phyloP scores from a whole-genome alignment of 1,140 invertebrate genomes.

The Zaprionus ornatus region DNA sequence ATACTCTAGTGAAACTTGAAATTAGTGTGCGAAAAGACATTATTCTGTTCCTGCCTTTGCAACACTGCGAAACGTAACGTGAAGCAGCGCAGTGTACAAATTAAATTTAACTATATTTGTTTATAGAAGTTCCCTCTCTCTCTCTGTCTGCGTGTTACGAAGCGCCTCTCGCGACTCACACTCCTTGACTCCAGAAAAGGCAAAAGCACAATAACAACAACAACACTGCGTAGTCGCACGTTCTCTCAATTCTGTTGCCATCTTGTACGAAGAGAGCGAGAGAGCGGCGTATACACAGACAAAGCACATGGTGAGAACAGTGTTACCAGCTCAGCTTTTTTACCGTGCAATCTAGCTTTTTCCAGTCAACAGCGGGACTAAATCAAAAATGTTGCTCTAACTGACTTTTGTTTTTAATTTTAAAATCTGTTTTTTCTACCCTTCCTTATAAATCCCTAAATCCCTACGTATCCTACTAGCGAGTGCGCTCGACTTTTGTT shows the following conservation, averaged over 20 bases:
- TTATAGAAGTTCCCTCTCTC: background rate
- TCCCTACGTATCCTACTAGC: no score
- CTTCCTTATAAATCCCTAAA: no score
- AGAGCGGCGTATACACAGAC: background rate
- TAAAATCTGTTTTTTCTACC: no score
- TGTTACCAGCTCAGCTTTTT: no score
- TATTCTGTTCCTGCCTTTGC: background rate
- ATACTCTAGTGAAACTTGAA: constrained; percentile 16
- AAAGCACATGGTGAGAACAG: background rate
- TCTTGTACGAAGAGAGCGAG: constrained; percentile 6
- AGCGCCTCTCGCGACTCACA: background rate
- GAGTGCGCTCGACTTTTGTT: no score
- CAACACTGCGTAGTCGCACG: background rate
- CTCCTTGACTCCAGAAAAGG: background rate
- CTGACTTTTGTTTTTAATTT: no score
- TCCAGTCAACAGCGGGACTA: no score
- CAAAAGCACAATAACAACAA: constrained; percentile 17
- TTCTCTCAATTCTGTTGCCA: constrained; percentile 23
- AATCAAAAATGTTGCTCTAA: no score
- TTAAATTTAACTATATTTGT: background rate
- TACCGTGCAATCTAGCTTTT: no score
- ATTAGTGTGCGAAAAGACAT: background rate
- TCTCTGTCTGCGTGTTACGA: background rate
- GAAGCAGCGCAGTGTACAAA: background rate
- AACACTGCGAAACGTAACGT: background rate